Evolutionary conservation across 2,888 invertebrate genomes (phyloP).

Genomic region (Mystacides longicornis): DNA sequence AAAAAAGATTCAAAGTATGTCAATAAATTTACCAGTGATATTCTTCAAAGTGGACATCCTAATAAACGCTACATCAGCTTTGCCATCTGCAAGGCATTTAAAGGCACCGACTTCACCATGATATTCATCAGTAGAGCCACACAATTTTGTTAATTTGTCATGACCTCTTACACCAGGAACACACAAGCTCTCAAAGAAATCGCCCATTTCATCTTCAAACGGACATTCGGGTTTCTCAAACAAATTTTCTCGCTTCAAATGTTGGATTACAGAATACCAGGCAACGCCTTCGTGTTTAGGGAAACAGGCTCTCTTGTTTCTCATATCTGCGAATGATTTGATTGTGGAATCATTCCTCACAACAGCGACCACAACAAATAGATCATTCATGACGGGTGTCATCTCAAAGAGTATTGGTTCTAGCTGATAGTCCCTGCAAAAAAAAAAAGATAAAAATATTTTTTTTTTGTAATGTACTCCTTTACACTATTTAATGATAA

Average conservation of each 20-base stretch:
- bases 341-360: constrained; percentile 54
- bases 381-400: constrained; percentile 48
- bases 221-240: constrained; percentile 35
- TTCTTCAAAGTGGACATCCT: constrained; percentile 54
- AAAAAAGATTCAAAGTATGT: background rate
- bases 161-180: constrained; percentile 40
- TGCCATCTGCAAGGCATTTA: constrained; percentile 57
- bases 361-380: constrained; percentile 61
- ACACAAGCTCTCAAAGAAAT: constrained; percentile 64
- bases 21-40: constrained; percentile 45
- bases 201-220: constrained; percentile 34
- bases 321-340: constrained; percentile 53
- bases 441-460: too few relatives aligned
- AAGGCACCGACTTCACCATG: constrained; percentile 57
- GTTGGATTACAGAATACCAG: constrained; percentile 49
- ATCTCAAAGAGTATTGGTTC: constrained; percentile 56
- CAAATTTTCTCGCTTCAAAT: constrained; percentile 21
- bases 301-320: constrained; percentile 69
- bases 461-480: too few relatives aligned
- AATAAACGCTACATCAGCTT: constrained; percentile 73
- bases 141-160: constrained; percentile 30
- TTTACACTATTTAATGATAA: too few relatives aligned
- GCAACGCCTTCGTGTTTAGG: constrained; percentile 71
- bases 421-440: constrained; percentile 48
- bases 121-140: constrained; percentile 34